Conservation (phyloP, 1,140 invertebrate genomes). For the Trachymyrmex septentrionalis region DNA sequence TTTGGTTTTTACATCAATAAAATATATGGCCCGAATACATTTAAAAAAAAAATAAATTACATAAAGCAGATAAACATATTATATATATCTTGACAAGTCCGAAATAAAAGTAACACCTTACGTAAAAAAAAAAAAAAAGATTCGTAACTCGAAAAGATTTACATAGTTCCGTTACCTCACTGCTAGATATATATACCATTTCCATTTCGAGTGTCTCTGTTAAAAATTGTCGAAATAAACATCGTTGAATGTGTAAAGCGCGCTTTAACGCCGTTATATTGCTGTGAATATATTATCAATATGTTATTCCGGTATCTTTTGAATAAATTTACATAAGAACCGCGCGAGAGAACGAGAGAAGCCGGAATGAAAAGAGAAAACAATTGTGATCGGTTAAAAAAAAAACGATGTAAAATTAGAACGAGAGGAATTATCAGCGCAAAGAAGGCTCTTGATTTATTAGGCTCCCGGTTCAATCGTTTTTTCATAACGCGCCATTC, state of each 20-base stretch:
- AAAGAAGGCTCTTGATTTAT: constrained; percentile 48
- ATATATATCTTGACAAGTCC: too few relatives aligned
- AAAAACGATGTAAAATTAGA: constrained; percentile 32
- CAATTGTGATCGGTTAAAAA: constrained; percentile 3
- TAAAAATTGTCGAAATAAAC: constrained; percentile 56
- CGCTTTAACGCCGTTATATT: constrained; percentile 11
- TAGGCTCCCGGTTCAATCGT: constrained; percentile 45
- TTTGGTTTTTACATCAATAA: not conserved
- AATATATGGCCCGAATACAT: not conserved
- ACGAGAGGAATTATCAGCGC: constrained; percentile 17
- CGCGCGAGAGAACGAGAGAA: constrained; percentile 1
- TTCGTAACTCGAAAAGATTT: constrained; percentile 3
- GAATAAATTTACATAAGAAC: constrained; percentile 58
- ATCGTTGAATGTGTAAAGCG: constrained; percentile 25
- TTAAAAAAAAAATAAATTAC: not conserved
- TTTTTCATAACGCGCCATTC: constrained; percentile 51
- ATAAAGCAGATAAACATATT: not conserved
- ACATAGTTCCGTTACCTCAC: not conserved
- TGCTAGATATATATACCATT: not conserved
- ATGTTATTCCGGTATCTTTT: constrained; percentile 40
- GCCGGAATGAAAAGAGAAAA: not conserved
- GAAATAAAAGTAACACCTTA: not conserved
- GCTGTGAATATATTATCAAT: constrained; percentile 50
- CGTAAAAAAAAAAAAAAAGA: not conserved
- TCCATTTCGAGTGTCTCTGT: constrained; percentile 17